phyloP scores from a whole-genome alignment of 2,113 vertebrate genomes.

The Cyphomyrus plagiostoma region DNA sequence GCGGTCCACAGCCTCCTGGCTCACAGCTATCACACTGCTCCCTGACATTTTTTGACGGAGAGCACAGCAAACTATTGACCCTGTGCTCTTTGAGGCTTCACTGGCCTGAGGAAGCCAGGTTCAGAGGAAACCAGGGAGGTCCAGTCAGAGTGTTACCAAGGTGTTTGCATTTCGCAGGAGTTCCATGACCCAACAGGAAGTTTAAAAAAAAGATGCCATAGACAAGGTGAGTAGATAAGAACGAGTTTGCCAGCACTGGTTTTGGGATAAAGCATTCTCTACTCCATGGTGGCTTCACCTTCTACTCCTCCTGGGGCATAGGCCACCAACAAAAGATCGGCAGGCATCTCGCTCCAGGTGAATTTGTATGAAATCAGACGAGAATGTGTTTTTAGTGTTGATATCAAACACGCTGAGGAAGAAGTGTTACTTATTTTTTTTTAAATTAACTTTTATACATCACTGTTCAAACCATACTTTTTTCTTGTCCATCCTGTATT shows the following conservation, averaged over 20 bases:
- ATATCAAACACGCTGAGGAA: neutral
- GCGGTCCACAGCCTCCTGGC: neutral
- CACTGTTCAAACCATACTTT: neutral
- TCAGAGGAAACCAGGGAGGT: neutral
- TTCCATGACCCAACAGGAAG: neutral
- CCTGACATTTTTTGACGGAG: slow-evolving; percentile 17
- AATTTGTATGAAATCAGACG: neutral
- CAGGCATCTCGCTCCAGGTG: too few relatives aligned
- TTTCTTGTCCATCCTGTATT: neutral
- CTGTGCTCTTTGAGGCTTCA: slow-evolving; percentile 15
- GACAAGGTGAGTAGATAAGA: neutral
- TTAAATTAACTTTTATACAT: neutral
- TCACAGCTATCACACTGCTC: slow-evolving; percentile 7
- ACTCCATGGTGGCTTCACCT: neutral
- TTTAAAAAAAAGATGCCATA: neutral
- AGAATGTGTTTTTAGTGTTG: neutral
- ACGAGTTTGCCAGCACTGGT: neutral
- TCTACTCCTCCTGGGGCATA: too few relatives aligned
- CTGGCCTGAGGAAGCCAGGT: neutral
- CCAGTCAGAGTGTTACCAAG: neutral
- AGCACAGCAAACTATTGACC: slow-evolving; percentile 9
- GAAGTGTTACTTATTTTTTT: neutral
- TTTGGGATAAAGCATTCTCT: neutral
- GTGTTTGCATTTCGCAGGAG: neutral
- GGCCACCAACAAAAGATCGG: too few relatives aligned